These are phyloP conservation scores for Pterocles burchelli DNA, from an alignment of 2,113 vertebrate species.

Conservation along the genomic window DNA sequence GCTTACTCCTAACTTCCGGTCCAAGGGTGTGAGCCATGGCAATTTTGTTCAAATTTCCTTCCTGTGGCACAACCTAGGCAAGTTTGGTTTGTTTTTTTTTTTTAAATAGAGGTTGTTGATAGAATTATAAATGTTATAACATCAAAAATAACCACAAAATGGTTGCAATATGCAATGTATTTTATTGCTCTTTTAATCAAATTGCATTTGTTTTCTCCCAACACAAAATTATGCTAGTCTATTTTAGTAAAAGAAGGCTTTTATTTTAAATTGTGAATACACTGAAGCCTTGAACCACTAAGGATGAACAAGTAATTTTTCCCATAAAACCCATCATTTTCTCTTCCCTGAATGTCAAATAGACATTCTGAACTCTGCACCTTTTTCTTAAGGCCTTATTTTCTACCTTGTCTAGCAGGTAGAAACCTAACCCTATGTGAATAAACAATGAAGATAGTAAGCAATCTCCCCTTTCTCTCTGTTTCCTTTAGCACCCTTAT, in stretches of 20 bases:
- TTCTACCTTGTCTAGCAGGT: background rate
- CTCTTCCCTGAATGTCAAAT: background rate
- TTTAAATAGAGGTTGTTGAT: background rate
- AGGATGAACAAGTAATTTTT: background rate
- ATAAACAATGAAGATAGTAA: background rate
- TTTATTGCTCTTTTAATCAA: background rate
- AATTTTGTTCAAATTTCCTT: background rate
- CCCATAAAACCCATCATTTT: background rate
- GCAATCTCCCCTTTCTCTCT: background rate
- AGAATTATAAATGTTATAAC: background rate
- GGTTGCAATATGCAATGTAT: background rate
- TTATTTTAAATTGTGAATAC: background rate
- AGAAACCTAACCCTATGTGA: accelerated
- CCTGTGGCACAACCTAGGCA: background rate
- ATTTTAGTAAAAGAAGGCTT: background rate
- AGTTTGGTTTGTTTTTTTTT: too few relatives aligned
- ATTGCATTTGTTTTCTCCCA: background rate
- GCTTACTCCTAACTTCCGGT: background rate
- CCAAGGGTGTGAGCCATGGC: accelerated
- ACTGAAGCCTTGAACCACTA: background rate
- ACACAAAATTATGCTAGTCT: accelerated
- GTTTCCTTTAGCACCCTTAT: background rate
- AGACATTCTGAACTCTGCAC: accelerated
- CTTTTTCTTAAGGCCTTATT: background rate
- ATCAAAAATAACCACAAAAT: background rate